phyloP scores from a whole-genome alignment of 2,113 vertebrate species.

The Myotis davidii region DNA sequence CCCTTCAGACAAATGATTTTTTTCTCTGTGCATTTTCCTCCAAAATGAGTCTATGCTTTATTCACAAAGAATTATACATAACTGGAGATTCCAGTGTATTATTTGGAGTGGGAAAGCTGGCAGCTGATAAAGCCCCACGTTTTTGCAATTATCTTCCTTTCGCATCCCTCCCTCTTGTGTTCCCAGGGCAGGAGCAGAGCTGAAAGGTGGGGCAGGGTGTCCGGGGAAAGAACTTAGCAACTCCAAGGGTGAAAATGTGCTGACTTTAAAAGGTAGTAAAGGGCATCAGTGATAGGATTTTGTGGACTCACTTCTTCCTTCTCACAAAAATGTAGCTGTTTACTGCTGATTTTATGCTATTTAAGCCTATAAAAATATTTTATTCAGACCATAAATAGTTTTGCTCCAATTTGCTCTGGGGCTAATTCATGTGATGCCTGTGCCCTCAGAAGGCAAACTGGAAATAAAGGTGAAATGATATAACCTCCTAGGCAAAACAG shows the following conservation, averaged over 20 bases:
- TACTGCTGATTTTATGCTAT: neutral
- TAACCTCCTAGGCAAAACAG: neutral
- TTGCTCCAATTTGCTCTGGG: conserved; percentile 1
- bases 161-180: neutral
- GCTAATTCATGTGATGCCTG: neutral
- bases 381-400: conserved; percentile 53
- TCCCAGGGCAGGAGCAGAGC: neutral
- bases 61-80: conserved; percentile 77
- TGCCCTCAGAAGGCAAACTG: neutral
- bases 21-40: conserved; percentile 65
- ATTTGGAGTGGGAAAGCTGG: conserved; percentile 47
- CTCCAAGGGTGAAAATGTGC: neutral
- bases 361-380: conserved; percentile 45
- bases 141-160: conserved; percentile 75
- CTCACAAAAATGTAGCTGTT: neutral
- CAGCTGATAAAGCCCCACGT: conserved; percentile 32
- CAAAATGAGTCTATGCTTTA: conserved; percentile 61
- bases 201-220: neutral
- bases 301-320: neutral
- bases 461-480: neutral
- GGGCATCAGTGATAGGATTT: neutral
- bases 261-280: conserved; percentile 53
- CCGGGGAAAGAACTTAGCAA: neutral
- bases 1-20: neutral
- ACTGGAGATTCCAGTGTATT: conserved; percentile 79